Conservation (phyloP, 1,140 invertebrate genomes). For the Aphelenchoides avenae region DNA sequence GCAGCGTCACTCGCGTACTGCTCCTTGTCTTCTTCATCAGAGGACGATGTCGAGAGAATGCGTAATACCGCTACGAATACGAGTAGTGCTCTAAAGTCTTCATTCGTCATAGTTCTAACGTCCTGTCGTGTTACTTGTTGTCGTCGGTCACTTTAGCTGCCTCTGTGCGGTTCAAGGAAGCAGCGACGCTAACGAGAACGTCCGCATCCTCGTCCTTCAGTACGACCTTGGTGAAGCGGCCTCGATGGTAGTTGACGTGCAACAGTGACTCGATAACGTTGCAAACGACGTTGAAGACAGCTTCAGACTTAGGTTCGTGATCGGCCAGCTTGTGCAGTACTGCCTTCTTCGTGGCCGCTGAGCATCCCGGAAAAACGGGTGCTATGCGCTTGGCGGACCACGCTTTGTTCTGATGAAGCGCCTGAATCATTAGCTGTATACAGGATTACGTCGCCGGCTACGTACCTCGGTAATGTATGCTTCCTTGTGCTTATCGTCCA, state of each 20-base stretch:
- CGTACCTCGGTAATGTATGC: not conserved
- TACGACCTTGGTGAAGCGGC: not conserved
- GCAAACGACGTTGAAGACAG: not conserved
- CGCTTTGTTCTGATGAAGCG: not conserved
- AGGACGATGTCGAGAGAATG: too few species aligned
- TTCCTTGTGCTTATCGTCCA: not conserved
- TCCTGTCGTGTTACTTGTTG: too few species aligned
- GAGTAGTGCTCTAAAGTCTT: too few species aligned
- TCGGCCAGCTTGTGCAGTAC: not conserved
- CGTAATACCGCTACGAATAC: too few species aligned
- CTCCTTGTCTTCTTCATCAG: too few species aligned
- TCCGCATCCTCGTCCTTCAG: not conserved
- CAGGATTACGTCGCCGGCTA: not conserved
- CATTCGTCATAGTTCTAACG: too few species aligned
- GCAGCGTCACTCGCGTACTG: too few species aligned
- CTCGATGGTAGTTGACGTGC: not conserved
- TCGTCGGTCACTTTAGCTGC: too few species aligned
- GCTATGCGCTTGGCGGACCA: constrained; percentile 2
- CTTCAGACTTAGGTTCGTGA: not conserved
- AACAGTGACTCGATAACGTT: not conserved
- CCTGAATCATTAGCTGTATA: not conserved
- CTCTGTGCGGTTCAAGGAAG: too few species aligned
- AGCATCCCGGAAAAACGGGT: not conserved
- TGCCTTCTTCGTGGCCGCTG: not conserved
- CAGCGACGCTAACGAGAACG: not conserved